phyloP scores from a whole-genome alignment of 2,113 vertebrate species.

The Pyrgilauda ruficollis region DNA sequence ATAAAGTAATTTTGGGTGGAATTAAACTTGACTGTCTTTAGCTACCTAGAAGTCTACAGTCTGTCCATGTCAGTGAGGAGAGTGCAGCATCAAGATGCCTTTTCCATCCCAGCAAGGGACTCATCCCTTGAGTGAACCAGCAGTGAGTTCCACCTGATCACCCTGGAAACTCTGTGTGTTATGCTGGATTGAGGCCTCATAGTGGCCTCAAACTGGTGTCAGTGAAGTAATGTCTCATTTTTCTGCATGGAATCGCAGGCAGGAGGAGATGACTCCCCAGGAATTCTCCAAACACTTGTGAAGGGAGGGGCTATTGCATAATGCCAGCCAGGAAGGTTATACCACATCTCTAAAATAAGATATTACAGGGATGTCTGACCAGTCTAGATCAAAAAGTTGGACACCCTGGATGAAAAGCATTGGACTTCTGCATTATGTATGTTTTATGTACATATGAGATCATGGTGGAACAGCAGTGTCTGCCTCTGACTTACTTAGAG shows the following conservation, averaged over 20 bases:
- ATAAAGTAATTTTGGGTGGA: background rate
- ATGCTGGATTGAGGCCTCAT: background rate
- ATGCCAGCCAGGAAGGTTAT: background rate
- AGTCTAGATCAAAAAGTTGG: background rate
- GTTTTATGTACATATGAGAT: slow-evolving; percentile 9
- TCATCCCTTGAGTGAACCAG: background rate
- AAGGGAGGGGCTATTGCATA: slow-evolving; percentile 7
- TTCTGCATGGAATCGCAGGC: rapidly evolving
- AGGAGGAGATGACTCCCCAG: background rate
- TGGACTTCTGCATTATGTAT: background rate
- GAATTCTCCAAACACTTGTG: background rate
- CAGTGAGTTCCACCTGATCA: background rate
- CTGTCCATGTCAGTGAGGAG: background rate
- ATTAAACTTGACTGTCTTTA: background rate
- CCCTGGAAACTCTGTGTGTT: background rate
- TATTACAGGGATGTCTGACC: background rate
- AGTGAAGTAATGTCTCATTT: slow-evolving; percentile 49
- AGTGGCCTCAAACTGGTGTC: background rate
- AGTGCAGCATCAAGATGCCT: rapidly evolving
- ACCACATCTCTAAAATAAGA: slow-evolving; percentile 13
- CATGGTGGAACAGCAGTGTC: background rate
- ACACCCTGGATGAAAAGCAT: background rate
- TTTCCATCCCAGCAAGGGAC: background rate
- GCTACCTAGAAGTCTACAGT: background rate
- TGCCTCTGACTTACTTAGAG: background rate